These are phyloP conservation scores for Tetramorium simillimum DNA, from an alignment of 1,140 invertebrate species.

Conservation along the genomic window DNA sequence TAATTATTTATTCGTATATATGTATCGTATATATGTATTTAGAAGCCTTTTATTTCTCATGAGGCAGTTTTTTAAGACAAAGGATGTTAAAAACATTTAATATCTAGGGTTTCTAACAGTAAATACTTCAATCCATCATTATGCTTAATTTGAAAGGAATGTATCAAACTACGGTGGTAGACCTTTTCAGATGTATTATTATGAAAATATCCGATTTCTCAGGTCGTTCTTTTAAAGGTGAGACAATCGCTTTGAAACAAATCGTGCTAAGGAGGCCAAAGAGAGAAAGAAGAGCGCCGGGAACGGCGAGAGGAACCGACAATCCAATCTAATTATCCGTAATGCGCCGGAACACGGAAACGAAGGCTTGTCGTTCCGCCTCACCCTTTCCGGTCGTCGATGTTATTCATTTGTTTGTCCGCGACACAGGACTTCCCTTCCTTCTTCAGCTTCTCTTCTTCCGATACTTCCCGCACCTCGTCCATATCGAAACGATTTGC, in stretches of 20 bases:
- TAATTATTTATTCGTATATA: background rate
- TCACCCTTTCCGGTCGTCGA: constrained; percentile 71
- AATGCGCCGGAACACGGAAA: constrained; percentile 80
- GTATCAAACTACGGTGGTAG: background rate
- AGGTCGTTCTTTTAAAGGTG: constrained; percentile 8
- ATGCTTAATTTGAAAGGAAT: background rate
- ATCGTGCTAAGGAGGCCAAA: constrained; percentile 18
- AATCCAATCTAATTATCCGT: constrained; percentile 81
- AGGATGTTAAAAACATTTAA: background rate
- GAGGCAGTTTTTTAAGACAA: background rate
- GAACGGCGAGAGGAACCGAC: constrained; percentile 62
- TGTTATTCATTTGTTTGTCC: constrained; percentile 78
- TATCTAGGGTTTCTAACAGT: background rate
- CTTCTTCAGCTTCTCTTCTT: constrained; percentile 13
- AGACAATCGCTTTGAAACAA: constrained; percentile 39
- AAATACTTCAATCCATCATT: background rate
- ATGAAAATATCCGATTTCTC: constrained; percentile 43
- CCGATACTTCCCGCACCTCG: background rate
- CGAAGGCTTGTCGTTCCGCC: constrained; percentile 71
- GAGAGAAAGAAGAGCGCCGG: constrained; percentile 28
- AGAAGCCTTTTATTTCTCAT: background rate
- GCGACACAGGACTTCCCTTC: constrained; percentile 55
- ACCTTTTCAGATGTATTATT: background rate
- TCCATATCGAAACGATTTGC: background rate
- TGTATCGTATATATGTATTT: no score